Evolutionary conservation across 2,888 invertebrate genomes (phyloP).

Genomic region (Hedychridium roseum): DNA sequence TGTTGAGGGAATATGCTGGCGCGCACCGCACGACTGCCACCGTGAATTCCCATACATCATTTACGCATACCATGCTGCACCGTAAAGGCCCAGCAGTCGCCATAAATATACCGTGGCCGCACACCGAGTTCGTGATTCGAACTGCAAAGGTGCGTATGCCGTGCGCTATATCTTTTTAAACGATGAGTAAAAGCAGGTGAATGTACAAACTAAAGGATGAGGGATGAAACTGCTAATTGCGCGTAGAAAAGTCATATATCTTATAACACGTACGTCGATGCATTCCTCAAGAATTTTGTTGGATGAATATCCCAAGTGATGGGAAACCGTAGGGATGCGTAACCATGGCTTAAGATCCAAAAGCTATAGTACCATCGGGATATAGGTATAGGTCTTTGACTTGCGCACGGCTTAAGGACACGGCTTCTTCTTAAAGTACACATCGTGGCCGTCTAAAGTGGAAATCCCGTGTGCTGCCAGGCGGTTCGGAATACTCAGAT

Average conservation of each 20-base stretch:
- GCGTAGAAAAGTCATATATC: too few relatives aligned
- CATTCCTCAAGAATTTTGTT: too few relatives aligned
- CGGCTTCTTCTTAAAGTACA: neutral
- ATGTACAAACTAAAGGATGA: too few relatives aligned
- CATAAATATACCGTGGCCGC: conserved; percentile 42
- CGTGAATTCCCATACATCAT: conserved; percentile 40
- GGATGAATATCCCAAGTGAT: too few relatives aligned
- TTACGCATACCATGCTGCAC: conserved; percentile 18
- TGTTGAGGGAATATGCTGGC: too few relatives aligned
- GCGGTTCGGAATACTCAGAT: conserved; percentile 36
- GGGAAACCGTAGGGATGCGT: too few relatives aligned
- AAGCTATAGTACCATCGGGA: too few relatives aligned
- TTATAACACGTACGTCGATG: too few relatives aligned
- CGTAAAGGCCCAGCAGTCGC: conserved; percentile 31
- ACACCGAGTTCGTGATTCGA: conserved; percentile 44
- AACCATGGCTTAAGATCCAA: too few relatives aligned
- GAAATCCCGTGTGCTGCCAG: conserved; percentile 33
- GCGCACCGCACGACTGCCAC: too few relatives aligned
- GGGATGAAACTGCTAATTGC: too few relatives aligned
- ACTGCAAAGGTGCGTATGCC: conserved; percentile 39
- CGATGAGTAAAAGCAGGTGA: too few relatives aligned
- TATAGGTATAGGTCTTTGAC: neutral
- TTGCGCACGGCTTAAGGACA: conserved; percentile 5
- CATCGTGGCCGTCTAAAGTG: conserved; percentile 26
- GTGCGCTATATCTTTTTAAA: conserved; percentile 17